phyloP scores from a whole-genome alignment of 37 sponge, comb jelly and placozoan genomes.

The Mnemiopsis leidyi region DNA sequence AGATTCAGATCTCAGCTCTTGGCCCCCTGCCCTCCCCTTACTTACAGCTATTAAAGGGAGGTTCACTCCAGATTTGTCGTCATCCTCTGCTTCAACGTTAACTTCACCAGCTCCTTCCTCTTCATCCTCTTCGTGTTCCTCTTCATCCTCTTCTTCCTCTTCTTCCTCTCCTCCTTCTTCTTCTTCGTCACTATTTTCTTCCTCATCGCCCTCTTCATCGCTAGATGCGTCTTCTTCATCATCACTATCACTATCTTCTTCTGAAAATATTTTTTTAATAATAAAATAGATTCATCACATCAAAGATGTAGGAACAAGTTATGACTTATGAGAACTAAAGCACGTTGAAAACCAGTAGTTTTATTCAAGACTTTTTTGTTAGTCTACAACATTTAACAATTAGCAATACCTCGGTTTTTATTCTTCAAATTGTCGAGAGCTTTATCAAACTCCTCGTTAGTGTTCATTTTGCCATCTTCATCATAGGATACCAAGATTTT shows the following conservation, averaged over 20 bases:
- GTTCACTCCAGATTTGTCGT: neutral
- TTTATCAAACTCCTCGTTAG: conserved; percentile 12
- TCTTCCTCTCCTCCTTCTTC: conserved; percentile 5
- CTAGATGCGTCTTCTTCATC: conserved; percentile 31
- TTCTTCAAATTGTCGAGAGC: neutral
- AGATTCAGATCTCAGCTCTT: too few relatives aligned
- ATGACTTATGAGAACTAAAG: neutral
- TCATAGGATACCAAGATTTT: conserved; percentile 11
- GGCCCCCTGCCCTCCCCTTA: neutral
- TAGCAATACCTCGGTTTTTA: conserved; percentile 2
- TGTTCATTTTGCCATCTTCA: conserved; percentile 63
- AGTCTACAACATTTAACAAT: neutral
- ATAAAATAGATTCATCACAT: too few relatives aligned
- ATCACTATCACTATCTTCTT: conserved; percentile 64
- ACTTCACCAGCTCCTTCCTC: conserved; percentile 46
- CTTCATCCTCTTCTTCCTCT: conserved; percentile 28
- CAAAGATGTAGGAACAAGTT: too few relatives aligned
- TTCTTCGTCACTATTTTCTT: conserved; percentile 38
- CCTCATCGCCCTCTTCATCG: conserved; percentile 32
- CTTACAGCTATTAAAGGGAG: neutral
- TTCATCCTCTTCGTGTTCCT: conserved; percentile 45
- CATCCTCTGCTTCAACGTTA: conserved; percentile 43
- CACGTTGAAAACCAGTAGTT: too few relatives aligned
- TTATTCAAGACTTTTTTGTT: too few relatives aligned
- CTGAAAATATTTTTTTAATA: neutral